Base-by-base conservation (phyloP, 2,888 invertebrate genomes). In the Cosmorhoe ocellata region DNA sequence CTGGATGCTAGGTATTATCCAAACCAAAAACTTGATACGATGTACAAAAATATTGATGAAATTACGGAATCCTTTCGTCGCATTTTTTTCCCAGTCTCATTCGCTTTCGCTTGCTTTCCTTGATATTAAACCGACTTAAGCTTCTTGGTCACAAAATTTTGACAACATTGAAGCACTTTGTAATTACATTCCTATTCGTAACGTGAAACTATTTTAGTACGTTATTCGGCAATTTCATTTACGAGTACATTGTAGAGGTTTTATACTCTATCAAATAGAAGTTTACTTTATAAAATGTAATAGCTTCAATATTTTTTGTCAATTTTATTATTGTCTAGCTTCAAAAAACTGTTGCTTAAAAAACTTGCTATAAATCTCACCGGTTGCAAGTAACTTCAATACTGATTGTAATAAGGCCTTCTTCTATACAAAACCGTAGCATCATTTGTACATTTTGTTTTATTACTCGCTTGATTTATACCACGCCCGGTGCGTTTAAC, bases 401-500 rank as follows among this genome's bases (percentile, higher is more conserved):
- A 22, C 30, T 30, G 28, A 40, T 30, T 28, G 8, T 7, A 18
- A 30, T 7, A 39, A 39, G 18, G 18, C 12, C 26, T 9, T 24
- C 4, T 4, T 30, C 27, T 12, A 32, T 38, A 57, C 59, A 55
- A 51, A 68, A 69, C 59, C 60, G 66, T 69, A 48, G 68, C 69
- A 78, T 84, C 81, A 81, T 84, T 84, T 84, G 81, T 84, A 84
- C 81, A 73, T 79, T n/a, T 83, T 79, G 78, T 81, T 83, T 86
- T 87, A 87, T 88, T 87, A 85, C 85, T 69, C 67, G 70, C 73
- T 81, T 87, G 88, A 88, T 89, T 87, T 88, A 90, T 88, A 79
- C 71, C 74, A 75, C 74, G 76, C 81, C 87, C 80, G 87, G 86
- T 89, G 86, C 75, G 86, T 85, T 84, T 88, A 89, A 89, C 89